A percentile compares a stretch with the other conserved stretches of the same genome.
Evolutionary conservation across 2,797 vertebrate genomes (phyloP).

Genomic region (Gastrophryne carolinensis): DNA sequence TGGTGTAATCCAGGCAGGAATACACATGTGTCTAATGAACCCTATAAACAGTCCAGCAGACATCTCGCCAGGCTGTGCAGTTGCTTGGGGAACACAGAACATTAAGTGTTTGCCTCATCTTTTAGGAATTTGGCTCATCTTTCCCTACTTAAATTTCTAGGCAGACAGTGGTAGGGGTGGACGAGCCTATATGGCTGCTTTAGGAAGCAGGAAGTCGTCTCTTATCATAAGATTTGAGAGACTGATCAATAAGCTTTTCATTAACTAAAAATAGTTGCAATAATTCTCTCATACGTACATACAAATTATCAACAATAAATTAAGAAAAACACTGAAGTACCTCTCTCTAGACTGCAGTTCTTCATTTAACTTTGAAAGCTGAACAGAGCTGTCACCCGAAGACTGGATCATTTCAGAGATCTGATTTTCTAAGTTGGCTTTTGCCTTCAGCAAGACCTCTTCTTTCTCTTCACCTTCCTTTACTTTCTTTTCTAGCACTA

Average conservation of each 20-base stretch:
- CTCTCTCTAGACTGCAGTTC: conserved; percentile 87
- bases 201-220: too few relatives aligned
- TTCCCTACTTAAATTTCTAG: too few relatives aligned
- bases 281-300: neutral
- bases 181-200: too few relatives aligned
- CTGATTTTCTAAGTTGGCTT: conserved; percentile 86
- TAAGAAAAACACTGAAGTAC: conserved; percentile 64
- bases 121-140: too few relatives aligned
- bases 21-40: too few relatives aligned
- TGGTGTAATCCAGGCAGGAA: too few relatives aligned
- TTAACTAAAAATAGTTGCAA: neutral
- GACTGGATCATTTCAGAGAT: conserved; percentile 90
- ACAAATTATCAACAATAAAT: neutral
- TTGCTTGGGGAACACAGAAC: too few relatives aligned
- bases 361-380: conserved; percentile 89
- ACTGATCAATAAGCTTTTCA: neutral
- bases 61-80: too few relatives aligned
- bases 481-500: conserved; percentile 83
- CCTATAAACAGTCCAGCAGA: too few relatives aligned
- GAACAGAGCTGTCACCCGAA: conserved; percentile 89
- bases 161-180: too few relatives aligned
- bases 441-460: conserved; percentile 80
- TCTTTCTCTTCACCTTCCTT: conserved; percentile 81
- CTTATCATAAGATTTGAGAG: too few relatives aligned
- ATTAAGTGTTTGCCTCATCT: too few relatives aligned